Conservation (phyloP, 2,797 vertebrate species). For the Aulostomus chinensis region DNA sequence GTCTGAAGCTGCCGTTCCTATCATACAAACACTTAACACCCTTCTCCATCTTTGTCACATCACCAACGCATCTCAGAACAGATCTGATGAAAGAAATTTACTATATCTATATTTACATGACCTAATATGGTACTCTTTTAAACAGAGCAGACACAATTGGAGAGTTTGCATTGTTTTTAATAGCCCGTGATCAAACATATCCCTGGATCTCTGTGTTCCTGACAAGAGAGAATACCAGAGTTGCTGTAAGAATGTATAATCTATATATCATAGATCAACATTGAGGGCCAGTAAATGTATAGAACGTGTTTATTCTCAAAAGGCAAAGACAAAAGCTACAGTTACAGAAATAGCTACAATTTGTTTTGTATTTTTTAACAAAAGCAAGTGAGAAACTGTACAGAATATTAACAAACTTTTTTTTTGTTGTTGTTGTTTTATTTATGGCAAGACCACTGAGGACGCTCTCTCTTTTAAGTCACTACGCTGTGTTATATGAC, state of each 20-base stretch:
- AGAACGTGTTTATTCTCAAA: constrained; percentile 34
- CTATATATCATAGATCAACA: constrained; percentile 39
- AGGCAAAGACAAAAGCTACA: constrained; percentile 67
- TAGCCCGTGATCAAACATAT: constrained; percentile 43
- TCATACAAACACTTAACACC: too few species aligned
- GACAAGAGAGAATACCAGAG: constrained; percentile 64
- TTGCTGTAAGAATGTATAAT: constrained; percentile 32
- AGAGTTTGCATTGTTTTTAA: constrained; percentile 56
- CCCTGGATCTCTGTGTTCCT: too few species aligned
- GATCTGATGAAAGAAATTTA: constrained; percentile 57
- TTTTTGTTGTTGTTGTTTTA: constrained; percentile 1
- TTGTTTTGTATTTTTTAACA: constrained; percentile 39
- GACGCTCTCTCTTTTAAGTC: constrained; percentile 24
- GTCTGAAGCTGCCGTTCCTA: constrained; percentile 20
- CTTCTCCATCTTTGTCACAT: too few species aligned
- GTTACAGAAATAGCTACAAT: constrained; percentile 61
- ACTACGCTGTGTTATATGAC: constrained; percentile 31
- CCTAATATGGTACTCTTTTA: constrained; percentile 68
- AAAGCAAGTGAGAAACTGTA: constrained; percentile 69
- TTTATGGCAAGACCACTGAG: constrained; percentile 50
- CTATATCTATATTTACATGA: constrained; percentile 68
- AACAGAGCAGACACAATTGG: constrained; percentile 67
- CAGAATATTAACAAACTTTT: constrained; percentile 49
- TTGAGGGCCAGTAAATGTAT: constrained; percentile 36
- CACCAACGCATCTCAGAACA: constrained; percentile 29